Conservation (phyloP, 2,797 vertebrate species). For the Sardinella longiceps region DNA sequence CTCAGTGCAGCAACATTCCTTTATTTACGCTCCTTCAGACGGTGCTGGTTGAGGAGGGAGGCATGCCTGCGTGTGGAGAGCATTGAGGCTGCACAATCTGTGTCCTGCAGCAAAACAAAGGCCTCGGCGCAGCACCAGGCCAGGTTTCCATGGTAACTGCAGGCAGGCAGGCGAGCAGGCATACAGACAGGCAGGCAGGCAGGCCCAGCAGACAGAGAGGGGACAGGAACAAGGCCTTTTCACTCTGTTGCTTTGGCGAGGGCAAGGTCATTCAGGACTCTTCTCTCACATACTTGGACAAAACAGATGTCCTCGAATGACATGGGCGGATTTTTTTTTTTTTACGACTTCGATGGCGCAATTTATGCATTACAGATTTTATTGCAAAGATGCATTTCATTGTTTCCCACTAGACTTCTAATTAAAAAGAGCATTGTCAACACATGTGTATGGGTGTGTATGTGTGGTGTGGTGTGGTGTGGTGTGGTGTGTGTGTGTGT, state of each 20-base stretch:
- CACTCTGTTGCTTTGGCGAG: constrained; percentile 31
- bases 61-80: not conserved
- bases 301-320: not conserved
- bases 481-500: not conserved
- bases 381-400: not conserved
- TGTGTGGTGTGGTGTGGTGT: too few species aligned
- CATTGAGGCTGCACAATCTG: constrained; percentile 56
- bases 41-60: not conserved
- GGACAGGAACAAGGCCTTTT: constrained; percentile 55
- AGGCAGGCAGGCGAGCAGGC: constrained; percentile 29
- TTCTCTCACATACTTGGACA: not conserved
- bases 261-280: constrained; percentile 26
- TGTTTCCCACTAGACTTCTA: not conserved
- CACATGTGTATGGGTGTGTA: not conserved
- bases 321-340: not conserved
- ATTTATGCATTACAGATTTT: not conserved
- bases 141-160: constrained; percentile 67
- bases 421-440: not conserved
- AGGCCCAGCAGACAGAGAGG: not conserved
- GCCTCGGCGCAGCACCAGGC: constrained; percentile 55
- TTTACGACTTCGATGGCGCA: not conserved
- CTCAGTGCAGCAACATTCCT: constrained; percentile 2
- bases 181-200: not conserved
- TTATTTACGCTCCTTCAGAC: not conserved
- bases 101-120: constrained; percentile 59